Evolutionary conservation across 2,888 invertebrate species (phyloP), one percentile per base, ranked within the genome.

Genomic region (Xylota sylvarum): DNA sequence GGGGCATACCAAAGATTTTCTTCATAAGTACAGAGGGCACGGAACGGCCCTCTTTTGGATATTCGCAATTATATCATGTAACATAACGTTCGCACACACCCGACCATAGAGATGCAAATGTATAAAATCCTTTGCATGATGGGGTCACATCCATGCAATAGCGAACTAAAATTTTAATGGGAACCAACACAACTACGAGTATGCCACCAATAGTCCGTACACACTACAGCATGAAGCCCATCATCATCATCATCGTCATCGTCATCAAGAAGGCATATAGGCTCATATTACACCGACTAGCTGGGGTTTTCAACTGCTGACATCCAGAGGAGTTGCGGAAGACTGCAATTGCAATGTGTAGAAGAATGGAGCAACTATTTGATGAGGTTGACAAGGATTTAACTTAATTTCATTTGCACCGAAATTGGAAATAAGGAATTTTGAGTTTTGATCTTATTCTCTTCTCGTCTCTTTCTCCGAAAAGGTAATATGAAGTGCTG

Each of bases 341-440:
- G 55, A 70, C 84, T 85, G 80, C 85, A 80, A 76, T 77, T 77
- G 76, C 80, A 81, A 77, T 87, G 80, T 85, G 80, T 58, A 85
- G 88, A 88, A 88, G 88, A 88, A 88, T 89, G 88, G 85, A 88
- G 86, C 87, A 89, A 89, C 88, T 89, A 89, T 88, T 89, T 89
- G 88, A 88, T 88, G 87, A 89, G 88, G 88, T 88, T 89, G 88
- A 87, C 88, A 87, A 89, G 88, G 88, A 89, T 88, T 89, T 89
- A 89, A 88, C 88, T 88, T 89, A 88, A 89, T 89, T 89, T 88
- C 56, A 72, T 88, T 83, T 79, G 79, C 87, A 87, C 82, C 72
- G 77, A 82, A 86, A 86, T 86, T 86, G 82, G 82, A 86, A 86
- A 86, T 86, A 82, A 81, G 86, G 86, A 86, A 86, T 82, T 86